phyloP scores from a whole-genome alignment of 2,113 vertebrate species.

The Syrmaticus mikado region DNA sequence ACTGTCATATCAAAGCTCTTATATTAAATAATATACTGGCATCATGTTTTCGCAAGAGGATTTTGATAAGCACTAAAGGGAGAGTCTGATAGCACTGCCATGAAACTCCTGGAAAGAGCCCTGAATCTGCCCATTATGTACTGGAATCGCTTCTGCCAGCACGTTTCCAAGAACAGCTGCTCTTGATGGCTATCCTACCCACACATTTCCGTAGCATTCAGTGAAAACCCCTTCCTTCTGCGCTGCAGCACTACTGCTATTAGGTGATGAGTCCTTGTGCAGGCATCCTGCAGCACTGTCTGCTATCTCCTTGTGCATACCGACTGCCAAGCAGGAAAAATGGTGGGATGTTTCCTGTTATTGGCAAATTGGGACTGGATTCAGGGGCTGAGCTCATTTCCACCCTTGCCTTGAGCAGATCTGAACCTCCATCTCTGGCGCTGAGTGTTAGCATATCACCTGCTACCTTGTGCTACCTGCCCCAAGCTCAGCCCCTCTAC shows the following conservation, averaged over 20 bases:
- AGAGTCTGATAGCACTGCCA: background rate
- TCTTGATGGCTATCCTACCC: background rate
- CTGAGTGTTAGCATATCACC: background rate
- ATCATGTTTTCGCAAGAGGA: conserved; percentile 36
- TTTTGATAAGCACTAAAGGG: conserved; percentile 42
- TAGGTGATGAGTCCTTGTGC: background rate
- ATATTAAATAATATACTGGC: conserved; percentile 58
- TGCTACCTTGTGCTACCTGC: conserved; percentile 13
- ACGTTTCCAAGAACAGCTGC: background rate
- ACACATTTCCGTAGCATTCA: background rate
- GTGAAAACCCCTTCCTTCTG: background rate
- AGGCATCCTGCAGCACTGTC: background rate
- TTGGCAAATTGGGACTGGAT: background rate
- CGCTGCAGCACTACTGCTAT: background rate
- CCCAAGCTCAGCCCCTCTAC: background rate
- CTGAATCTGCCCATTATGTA: background rate
- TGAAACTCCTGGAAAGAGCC: background rate
- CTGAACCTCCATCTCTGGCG: background rate
- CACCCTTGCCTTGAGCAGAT: conserved; percentile 11
- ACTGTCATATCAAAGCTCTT: conserved; percentile 35
- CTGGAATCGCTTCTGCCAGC: background rate
- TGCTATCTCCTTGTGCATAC: background rate
- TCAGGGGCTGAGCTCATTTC: conserved; percentile 25
- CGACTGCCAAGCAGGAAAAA: background rate
- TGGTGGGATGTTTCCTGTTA: background rate